phyloP scores from a whole-genome alignment of 2,797 vertebrate species.

The Coracias cyanogaster region DNA sequence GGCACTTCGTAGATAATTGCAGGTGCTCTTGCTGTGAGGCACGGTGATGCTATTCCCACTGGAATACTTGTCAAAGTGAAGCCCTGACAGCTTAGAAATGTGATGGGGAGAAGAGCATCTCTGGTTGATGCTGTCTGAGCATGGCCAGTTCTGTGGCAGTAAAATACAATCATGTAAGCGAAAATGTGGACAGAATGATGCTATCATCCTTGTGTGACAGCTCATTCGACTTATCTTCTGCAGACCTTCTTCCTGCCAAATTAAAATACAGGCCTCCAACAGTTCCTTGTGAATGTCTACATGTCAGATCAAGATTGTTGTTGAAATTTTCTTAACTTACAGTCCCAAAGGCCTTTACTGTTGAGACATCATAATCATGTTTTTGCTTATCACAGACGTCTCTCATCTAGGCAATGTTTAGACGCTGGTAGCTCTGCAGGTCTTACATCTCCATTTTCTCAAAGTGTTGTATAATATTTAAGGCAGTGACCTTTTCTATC shows the following conservation, averaged over 20 bases:
- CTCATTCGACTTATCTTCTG: background rate
- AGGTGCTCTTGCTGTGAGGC: background rate
- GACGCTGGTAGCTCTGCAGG: background rate
- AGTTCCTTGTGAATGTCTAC: constrained; percentile 1
- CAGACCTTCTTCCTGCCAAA: background rate
- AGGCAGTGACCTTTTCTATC: background rate
- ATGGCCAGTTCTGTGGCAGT: background rate
- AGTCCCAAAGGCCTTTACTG: background rate
- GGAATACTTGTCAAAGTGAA: background rate
- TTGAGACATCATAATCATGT: background rate
- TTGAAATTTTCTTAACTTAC: background rate
- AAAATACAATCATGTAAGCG: background rate
- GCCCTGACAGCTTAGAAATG: background rate
- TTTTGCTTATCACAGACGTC: constrained; percentile 19
- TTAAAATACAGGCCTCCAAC: background rate
- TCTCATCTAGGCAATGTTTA: constrained; percentile 6
- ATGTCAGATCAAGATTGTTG: background rate
- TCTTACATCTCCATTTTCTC: background rate
- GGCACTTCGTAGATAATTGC: background rate
- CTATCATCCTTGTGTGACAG: background rate
- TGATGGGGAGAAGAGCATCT: background rate
- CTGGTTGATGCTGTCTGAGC: background rate
- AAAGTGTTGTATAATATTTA: background rate
- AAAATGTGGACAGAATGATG: background rate
- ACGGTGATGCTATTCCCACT: background rate